A percentile compares a stretch with the other conserved stretches of the same genome.
Evolutionary conservation across 2,888 invertebrate species (phyloP).

Genomic region (Rotaria macrura): DNA sequence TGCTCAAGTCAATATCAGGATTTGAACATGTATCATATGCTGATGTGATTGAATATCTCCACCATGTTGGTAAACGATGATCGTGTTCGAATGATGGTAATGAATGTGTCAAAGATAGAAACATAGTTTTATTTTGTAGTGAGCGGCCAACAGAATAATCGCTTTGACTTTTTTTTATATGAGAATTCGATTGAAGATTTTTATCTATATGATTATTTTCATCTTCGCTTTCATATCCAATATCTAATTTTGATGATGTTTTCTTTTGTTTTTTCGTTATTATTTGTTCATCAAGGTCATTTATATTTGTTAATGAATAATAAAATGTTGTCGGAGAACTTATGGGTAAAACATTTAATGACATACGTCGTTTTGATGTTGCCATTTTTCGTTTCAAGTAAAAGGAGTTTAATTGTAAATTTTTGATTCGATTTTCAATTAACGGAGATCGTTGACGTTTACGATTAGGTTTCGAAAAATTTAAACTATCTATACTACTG

Average conservation of each 20-base stretch:
- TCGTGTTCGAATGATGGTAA: not conserved
- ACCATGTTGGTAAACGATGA: not conserved
- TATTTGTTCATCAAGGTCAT: not conserved
- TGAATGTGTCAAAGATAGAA: not conserved
- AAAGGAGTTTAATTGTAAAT: not conserved
- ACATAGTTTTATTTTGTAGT: not conserved
- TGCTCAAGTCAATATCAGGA: not conserved
- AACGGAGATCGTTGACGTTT: not conserved
- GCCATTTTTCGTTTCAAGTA: not conserved
- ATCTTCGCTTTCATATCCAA: conserved; percentile 14
- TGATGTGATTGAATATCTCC: not conserved
- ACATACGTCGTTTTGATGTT: not conserved
- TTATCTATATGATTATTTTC: not conserved
- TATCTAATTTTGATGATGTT: conserved; percentile 7
- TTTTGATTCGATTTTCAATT: not conserved
- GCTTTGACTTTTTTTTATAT: not conserved
- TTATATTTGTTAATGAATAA: conserved; percentile 18
- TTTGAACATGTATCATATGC: conserved; percentile 21
- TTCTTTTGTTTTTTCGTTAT: not conserved
- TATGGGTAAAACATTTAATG: not conserved
- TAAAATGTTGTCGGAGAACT: not conserved
- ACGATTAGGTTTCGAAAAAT: not conserved
- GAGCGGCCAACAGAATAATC: not conserved
- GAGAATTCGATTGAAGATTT: not conserved
- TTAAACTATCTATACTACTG: not conserved